Percentiles rank a stretch among this genome's conserved stretches.
Evolutionary conservation across 2,113 vertebrate genomes (phyloP).

Genomic region (Phyllostomus discolor): DNA sequence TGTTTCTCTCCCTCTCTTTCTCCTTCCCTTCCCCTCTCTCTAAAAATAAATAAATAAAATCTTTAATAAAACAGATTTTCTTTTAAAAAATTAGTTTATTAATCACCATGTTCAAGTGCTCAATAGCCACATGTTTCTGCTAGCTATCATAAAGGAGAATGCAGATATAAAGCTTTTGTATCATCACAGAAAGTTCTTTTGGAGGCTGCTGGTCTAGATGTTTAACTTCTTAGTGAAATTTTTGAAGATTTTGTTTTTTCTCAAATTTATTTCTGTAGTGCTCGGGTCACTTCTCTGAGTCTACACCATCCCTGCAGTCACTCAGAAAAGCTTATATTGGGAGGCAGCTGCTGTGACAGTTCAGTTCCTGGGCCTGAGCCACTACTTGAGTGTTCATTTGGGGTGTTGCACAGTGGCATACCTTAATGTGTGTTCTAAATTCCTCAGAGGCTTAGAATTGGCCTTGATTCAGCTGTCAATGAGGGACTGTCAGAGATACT

Average conservation of each 20-base stretch:
- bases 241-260: neutral
- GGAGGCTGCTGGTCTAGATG: neutral
- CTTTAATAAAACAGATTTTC: no score
- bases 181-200: neutral
- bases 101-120: neutral
- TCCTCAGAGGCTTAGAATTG: constrained; percentile 35
- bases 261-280: neutral
- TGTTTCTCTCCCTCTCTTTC: no score
- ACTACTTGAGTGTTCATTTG: neutral
- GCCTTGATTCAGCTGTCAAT: constrained; percentile 22
- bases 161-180: neutral
- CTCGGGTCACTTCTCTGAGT: neutral
- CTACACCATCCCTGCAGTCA: neutral
- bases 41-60: no score
- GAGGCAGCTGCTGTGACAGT: constrained; percentile 4
- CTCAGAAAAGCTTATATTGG: neutral
- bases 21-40: no score
- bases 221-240: neutral
- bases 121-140: no score
- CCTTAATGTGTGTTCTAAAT: neutral
- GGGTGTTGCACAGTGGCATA: neutral
- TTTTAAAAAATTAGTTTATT: neutral
- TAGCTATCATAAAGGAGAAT: neutral
- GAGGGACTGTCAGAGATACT: neutral
- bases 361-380: neutral